phyloP scores from a whole-genome alignment of 2,797 vertebrate genomes.

The Nannoperca obscura region DNA sequence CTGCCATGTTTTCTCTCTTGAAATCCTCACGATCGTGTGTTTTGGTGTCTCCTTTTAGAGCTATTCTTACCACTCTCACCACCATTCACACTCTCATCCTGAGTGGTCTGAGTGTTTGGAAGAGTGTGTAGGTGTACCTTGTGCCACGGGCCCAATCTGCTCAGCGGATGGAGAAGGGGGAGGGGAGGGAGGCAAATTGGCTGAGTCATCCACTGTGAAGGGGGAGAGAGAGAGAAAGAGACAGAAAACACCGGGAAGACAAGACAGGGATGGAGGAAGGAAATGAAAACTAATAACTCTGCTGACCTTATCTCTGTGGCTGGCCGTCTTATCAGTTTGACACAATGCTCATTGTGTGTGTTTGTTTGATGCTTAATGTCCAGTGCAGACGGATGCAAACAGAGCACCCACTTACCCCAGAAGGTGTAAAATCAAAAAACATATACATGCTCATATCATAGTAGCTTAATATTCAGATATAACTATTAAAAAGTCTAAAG shows the following conservation, averaged over 20 bases:
- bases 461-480: not conserved
- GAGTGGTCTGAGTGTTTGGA: conserved; percentile 38
- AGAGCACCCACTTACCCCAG: conserved; percentile 38
- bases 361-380: conserved; percentile 73
- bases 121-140: conserved; percentile 87
- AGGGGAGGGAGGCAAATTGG: conserved; percentile 96
- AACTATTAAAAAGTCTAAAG: not conserved
- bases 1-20: not conserved
- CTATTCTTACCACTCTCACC: conserved; percentile 42
- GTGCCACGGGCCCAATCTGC: conserved; percentile 89
- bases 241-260: conserved; percentile 71
- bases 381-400: conserved; percentile 65
- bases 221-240: conserved; percentile 59
- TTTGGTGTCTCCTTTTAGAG: conserved; percentile 11
- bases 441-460: not conserved
- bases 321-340: conserved; percentile 15
- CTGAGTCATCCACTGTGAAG: conserved; percentile 88
- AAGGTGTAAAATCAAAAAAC: not conserved
- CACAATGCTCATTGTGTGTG: conserved; percentile 10
- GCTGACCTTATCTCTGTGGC: conserved; percentile 79
- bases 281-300: conserved; percentile 69
- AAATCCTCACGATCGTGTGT: conserved; percentile 2
- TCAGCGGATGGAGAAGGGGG: conserved; percentile 95
- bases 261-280: conserved; percentile 75
- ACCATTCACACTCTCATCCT: conserved; percentile 65